phyloP scores from a whole-genome alignment of 2,888 invertebrate genomes.

The Drosophila kanekoi region DNA sequence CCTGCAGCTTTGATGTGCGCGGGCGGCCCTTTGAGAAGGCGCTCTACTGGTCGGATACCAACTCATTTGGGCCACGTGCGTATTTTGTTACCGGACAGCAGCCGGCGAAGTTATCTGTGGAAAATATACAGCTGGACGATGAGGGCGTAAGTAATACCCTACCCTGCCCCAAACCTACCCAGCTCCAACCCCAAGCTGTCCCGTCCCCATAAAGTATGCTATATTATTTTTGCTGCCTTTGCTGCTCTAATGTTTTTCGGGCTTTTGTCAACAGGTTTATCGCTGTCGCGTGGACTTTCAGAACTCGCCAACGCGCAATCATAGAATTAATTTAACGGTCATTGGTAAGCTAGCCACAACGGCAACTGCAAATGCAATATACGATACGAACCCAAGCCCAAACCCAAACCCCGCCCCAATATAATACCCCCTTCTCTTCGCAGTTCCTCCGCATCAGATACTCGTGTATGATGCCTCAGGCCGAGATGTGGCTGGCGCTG shows the following conservation, averaged over 20 bases:
- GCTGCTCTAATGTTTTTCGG: conserved; percentile 35
- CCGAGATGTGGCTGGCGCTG: conserved; percentile 91
- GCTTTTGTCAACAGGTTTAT: conserved; percentile 86
- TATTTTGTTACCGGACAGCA: conserved; percentile 93
- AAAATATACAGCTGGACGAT: conserved; percentile 93
- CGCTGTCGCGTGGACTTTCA: conserved; percentile 96
- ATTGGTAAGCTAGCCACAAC: conserved; percentile 89
- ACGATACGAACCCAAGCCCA: no score
- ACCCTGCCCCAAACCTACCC: no score
- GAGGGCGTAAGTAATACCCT: conserved; percentile 88
- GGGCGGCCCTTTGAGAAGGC: conserved; percentile 93
- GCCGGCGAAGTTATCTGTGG: conserved; percentile 92
- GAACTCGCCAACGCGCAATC: conserved; percentile 94
- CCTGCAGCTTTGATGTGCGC: conserved; percentile 92
- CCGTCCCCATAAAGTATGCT: conserved; percentile 12
- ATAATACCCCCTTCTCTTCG: neutral
- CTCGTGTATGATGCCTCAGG: conserved; percentile 94
- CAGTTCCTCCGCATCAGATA: conserved; percentile 95
- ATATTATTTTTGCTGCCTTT: conserved; percentile 1
- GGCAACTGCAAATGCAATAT: conserved; percentile 47
- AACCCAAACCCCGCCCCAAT: no score
- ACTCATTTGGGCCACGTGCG: conserved; percentile 93
- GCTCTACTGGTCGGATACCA: conserved; percentile 93
- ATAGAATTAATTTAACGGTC: conserved; percentile 94
- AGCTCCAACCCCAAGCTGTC: no score